phyloP scores from a whole-genome alignment of 2,888 invertebrate genomes.

The Drosophila niveifrons region DNA sequence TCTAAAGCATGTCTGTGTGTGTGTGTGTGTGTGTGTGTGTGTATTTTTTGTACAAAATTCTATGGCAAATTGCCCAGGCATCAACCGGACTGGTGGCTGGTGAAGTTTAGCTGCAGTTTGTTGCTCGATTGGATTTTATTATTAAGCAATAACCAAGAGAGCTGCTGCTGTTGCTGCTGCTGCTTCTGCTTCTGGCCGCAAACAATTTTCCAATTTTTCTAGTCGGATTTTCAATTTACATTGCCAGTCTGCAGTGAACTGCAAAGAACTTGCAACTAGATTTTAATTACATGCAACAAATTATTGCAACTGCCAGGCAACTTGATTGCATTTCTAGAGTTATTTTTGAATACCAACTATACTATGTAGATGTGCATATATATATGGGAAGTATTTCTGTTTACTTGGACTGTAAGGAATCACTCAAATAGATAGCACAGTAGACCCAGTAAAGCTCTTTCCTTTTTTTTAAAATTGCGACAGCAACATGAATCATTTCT shows the following conservation, averaged over 20 bases:
- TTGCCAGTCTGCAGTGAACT: conserved; percentile 38
- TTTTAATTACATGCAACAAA: conserved; percentile 71
- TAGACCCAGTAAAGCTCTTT: conserved; percentile 20
- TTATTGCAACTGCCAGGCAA: conserved; percentile 20
- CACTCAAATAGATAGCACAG: conserved; percentile 2
- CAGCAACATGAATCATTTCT: conserved; percentile 67
- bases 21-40: conserved; percentile 15
- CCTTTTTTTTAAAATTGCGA: conserved; percentile 37
- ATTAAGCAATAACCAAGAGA: conserved; percentile 60
- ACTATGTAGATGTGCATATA: not conserved
- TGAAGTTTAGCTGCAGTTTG: conserved; percentile 23
- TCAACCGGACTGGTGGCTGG: not conserved
- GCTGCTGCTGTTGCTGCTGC: conserved; percentile 20
- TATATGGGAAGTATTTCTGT: not conserved
- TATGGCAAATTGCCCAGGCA: conserved; percentile 15
- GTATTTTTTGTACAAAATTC: conserved; percentile 26
- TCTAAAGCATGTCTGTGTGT: conserved; percentile 10
- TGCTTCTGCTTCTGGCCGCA: conserved; percentile 29
- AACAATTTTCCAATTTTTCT: conserved; percentile 50
- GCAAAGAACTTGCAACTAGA: conserved; percentile 45
- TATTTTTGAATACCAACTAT: not conserved
- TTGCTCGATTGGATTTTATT: conserved; percentile 66
- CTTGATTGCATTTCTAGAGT: not conserved
- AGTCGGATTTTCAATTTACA: conserved; percentile 63
- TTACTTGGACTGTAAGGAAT: conserved; percentile 8